Base-by-base conservation (phyloP, 2,888 invertebrate genomes). In the Hypsopygia costalis region DNA sequence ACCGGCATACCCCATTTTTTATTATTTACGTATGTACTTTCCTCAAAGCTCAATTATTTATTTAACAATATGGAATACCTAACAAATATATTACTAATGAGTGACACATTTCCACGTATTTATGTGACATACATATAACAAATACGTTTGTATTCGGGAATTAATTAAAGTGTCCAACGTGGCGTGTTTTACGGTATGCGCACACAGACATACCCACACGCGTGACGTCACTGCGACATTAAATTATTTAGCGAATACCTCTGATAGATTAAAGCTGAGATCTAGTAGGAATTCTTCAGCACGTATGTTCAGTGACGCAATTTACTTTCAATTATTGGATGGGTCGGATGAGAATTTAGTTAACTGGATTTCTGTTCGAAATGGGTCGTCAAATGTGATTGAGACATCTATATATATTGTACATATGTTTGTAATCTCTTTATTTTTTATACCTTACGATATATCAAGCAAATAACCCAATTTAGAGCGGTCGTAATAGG, bases 91-190 rank as follows among this genome's bases (percentile, higher is more conserved):
- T 16, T 16, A 16, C 4, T 16, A 16, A n/a, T n/a, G n/a, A n/a
- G n/a, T 16, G 16, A 16, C 16, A 16, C 16, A 16, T 16, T 4
- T 16, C 4, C 16, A 16, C 16, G 16, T 25, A 7, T 25, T 8
- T 25, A 25, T 31, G 11, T 11, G 20, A 37, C 36, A 29, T 36
- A 2, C 3, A 21, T 27, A 39, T 27, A 25, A 27, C 33, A 39
- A 27, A 39, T 34, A 28, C 33, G 33, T 28, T 32, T 35, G 27
- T 36, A 76, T 81, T 78, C 73, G 75, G 67, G 74, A 83, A 86
- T 87, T 87, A 87, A 87, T 87, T 87, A 86, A 83, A 77, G 67
- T 62, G 58, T 38, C 65, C 81, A 86, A 82, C 86, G 69, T 82
- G 80, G 79, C 83, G 74, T 69, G 60, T 62, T 52, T 25, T 25